Percentiles rank a stretch among this genome's conserved stretches.
Evolutionary conservation across 2,797 vertebrate species (phyloP).

Genomic region (Darevskia nairensis): DNA sequence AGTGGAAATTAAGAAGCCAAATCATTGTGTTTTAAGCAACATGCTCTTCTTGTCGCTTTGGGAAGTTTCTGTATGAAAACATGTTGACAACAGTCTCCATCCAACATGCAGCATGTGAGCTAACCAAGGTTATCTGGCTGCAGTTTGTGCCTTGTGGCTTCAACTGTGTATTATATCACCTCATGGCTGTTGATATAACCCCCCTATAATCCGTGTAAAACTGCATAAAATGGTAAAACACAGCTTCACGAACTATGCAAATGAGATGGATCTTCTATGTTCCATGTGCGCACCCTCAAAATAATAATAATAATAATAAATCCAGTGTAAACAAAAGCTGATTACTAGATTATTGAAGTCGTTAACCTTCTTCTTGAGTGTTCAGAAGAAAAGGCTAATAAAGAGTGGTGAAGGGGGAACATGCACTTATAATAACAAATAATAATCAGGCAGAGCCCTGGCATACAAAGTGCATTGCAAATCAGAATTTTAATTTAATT

Average conservation of each 20-base stretch:
- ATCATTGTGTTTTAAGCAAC: background rate
- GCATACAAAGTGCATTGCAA: conserved; percentile 34
- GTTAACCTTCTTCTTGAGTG: conserved; percentile 59
- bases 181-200: background rate
- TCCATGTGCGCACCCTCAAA: background rate
- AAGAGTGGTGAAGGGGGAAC: conserved; percentile 39
- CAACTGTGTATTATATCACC: background rate
- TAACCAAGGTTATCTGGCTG: background rate
- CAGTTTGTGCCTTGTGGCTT: background rate
- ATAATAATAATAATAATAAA: background rate
- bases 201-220: background rate
- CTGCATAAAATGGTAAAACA: background rate
- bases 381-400: conserved; percentile 41
- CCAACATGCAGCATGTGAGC: background rate
- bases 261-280: conserved; percentile 16
- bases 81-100: background rate
- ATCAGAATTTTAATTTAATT: conserved; percentile 71
- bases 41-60: background rate
- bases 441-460: conserved; percentile 41
- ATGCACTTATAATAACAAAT: conserved; percentile 58
- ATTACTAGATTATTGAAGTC: conserved; percentile 43
- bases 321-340: conserved; percentile 7
- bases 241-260: background rate
- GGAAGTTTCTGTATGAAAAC: conserved; percentile 11
- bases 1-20: background rate